Evolutionary conservation across 2,113 vertebrate genomes (phyloP), one percentile per base, ranked within the genome.

Genomic region (Equus quagga): DNA sequence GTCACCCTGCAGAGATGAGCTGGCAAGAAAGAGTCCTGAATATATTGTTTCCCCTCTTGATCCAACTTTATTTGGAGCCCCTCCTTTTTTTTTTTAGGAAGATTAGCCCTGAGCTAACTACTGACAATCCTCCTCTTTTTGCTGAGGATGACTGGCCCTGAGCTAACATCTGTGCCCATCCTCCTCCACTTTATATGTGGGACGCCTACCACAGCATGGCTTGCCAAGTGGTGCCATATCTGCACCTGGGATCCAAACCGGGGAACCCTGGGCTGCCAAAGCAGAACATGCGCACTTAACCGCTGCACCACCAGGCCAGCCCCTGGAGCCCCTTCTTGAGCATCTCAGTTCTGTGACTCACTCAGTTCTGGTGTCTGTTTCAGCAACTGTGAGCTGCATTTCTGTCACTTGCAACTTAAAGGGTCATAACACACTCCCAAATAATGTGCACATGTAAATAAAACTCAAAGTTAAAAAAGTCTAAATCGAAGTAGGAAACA

Each of bases 381-480:
- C 65, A 91, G 88, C 58, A 80, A 70, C 64, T 83, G 24, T 17
- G 75, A 86, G 36, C 49, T 75, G 51, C 17, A 18, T 70, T 92
- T 89, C 84, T 92, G 89, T 87, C 58, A 51, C 69, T 72, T 9
- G 28, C 4, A 56, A 44, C 72, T 65, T 23, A 41, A 60, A 84
- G 85, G 49, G 72, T 23, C 56, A 49, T 24, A 28, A 67, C n/a
- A 7, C 83, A 31, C 31, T 73, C 73, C 79, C 79, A 75, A 94
- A 96, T 93, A 97, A 96, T 78, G 81, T 72, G 90, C 56, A 9
- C 2, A 15, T 65, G 17, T 72, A 97, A 97, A 96, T 78, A 90
- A 88, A 91, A 75, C 80, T 85, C 78, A 64, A 46, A 69, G 46
- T 56, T 79, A 28, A 90, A 82, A 93, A 73, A 58, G 75, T 73